Percentiles rank a stretch among this genome's conserved stretches.
Conservation (phyloP, 2,888 invertebrate genomes). For the Cantharis rufa region DNA sequence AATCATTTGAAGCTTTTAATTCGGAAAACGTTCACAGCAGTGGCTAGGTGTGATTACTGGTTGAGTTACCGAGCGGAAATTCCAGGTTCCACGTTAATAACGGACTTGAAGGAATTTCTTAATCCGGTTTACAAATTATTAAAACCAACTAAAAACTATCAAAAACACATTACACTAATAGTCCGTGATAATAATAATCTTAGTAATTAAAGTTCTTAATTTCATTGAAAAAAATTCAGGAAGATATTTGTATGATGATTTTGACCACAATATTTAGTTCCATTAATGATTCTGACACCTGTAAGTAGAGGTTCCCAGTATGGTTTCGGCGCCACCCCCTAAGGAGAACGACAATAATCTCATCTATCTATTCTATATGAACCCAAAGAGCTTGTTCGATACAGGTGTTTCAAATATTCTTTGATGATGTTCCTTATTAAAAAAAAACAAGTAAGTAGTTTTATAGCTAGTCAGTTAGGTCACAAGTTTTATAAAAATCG, state of each 20-base stretch:
- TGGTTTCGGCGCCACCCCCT: conserved; percentile 49
- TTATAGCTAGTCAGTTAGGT: neutral
- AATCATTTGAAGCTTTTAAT: too few species aligned
- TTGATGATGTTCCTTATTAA: neutral
- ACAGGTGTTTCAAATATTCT: conserved; percentile 46
- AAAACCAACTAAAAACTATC: too few species aligned
- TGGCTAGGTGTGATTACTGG: too few species aligned
- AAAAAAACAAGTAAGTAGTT: neutral
- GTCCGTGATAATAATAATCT: too few species aligned
- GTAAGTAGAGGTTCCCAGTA: conserved; percentile 40
- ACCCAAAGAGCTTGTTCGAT: conserved; percentile 27
- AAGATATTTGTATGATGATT: neutral
- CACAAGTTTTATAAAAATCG: too few species aligned
- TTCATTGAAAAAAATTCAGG: neutral
- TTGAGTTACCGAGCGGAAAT: too few species aligned
- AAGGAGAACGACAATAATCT: conserved; percentile 38
- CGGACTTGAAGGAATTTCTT: too few species aligned
- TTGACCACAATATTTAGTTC: neutral
- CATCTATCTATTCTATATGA: conserved; percentile 6
- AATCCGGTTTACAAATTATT: too few species aligned
- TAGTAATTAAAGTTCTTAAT: too few species aligned
- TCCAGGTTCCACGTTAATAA: too few species aligned
- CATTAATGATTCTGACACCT: conserved; percentile 47
- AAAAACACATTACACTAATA: too few species aligned
- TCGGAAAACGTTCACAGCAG: too few species aligned